A percentile compares a stretch with the other conserved stretches of the same genome.
These are phyloP conservation scores for Dicrurus megarhynchus DNA, from an alignment of 2,113 vertebrate species.

Conservation along the genomic window DNA sequence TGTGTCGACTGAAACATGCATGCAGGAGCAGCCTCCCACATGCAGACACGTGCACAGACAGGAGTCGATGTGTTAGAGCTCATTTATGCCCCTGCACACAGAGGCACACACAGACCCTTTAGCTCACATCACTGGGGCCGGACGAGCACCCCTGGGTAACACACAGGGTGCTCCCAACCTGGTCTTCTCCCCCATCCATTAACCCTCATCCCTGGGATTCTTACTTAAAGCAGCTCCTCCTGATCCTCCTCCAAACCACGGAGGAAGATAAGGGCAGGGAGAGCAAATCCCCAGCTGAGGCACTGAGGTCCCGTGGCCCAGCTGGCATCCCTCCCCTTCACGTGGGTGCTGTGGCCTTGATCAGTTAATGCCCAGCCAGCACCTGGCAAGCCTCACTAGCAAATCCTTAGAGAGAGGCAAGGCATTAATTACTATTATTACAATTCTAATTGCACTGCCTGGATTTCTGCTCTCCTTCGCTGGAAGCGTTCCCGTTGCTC, in stretches of 20 bases:
- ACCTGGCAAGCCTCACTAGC: background rate
- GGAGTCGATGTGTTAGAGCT: background rate
- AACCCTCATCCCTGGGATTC: background rate
- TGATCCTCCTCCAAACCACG: background rate
- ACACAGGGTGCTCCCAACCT: background rate
- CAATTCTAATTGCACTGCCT: background rate
- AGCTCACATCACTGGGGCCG: background rate
- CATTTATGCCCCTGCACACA: background rate
- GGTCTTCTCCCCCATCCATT: fast-evolving
- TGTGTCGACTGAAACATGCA: background rate
- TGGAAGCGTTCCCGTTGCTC: background rate
- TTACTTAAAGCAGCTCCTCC: background rate
- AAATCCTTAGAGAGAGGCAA: slow-evolving; percentile 38
- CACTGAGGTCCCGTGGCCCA: fast-evolving
- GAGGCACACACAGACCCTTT: background rate
- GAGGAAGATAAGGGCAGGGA: background rate
- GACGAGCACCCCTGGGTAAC: background rate
- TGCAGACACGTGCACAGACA: background rate
- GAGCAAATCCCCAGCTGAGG: fast-evolving
- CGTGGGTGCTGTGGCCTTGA: background rate
- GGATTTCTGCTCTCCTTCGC: background rate
- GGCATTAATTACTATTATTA: slow-evolving; percentile 20
- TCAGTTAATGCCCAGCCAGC: background rate
- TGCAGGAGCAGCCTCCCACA: background rate
- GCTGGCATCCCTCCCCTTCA: background rate